Evolutionary conservation across 2,113 vertebrate species (phyloP).

Genomic region (Rafetus swinhoei): DNA sequence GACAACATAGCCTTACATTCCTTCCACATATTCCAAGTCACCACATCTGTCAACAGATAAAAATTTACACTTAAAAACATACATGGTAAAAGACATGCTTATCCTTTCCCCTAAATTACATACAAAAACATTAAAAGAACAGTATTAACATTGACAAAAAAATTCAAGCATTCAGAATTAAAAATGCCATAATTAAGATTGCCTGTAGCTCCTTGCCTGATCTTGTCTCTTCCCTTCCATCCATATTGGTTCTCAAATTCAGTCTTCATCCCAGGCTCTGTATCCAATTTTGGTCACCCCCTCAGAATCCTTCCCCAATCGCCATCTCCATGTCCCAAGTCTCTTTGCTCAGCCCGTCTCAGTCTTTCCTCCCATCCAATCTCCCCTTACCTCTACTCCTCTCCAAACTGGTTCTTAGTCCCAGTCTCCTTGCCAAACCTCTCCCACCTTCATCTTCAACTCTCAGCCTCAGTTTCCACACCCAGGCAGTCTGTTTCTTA

Average conservation of each 20-base stretch:
- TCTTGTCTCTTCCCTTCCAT: neutral
- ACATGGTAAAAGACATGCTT: neutral
- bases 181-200: neutral
- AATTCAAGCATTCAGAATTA: neutral
- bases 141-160: neutral
- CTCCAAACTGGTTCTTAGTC: accelerated
- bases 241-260: neutral
- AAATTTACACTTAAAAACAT: neutral
- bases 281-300: neutral
- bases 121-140: neutral
- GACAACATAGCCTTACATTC: neutral
- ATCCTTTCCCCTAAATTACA: neutral
- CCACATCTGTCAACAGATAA: neutral
- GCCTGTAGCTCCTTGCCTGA: neutral
- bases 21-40: neutral
- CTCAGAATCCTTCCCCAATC: neutral
- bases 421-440: neutral
- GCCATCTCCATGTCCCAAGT: neutral
- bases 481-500: neutral
- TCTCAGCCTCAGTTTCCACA: neutral
- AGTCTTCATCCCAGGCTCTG: neutral
- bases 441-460: neutral
- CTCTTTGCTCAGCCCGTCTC: neutral
- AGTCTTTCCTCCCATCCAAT: neutral
- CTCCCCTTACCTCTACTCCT: neutral